Percentiles rank a stretch among this genome's conserved stretches.
These are phyloP conservation scores for Apostichopus californicus DNA, from an alignment of 35 echinoderm and acorn worm species.

Conservation along the genomic window DNA sequence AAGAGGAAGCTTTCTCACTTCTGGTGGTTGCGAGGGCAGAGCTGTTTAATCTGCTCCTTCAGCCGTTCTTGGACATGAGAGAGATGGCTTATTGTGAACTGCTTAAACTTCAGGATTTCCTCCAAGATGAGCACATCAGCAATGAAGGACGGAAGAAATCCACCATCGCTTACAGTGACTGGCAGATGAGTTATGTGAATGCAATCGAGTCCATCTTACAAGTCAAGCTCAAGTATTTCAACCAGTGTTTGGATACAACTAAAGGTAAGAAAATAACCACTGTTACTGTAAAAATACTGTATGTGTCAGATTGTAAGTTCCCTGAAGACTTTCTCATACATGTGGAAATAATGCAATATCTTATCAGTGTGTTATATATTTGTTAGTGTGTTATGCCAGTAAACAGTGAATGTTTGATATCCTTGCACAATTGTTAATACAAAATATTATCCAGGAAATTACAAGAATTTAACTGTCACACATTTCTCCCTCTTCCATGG, in stretches of 20 bases:
- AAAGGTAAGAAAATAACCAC: constrained; percentile 60
- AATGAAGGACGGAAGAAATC: constrained; percentile 55
- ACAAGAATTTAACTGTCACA: too few relatives aligned
- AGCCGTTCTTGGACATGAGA: constrained; percentile 89
- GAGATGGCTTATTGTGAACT: constrained; percentile 80
- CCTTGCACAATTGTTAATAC: too few relatives aligned
- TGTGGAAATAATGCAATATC: too few relatives aligned
- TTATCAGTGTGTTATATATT: too few relatives aligned
- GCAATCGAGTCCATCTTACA: constrained; percentile 80
- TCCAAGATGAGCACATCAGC: constrained; percentile 79
- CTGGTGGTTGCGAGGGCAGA: constrained; percentile 70
- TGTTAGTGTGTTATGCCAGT: too few relatives aligned
- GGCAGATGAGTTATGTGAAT: constrained; percentile 77
- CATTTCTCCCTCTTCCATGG: too few relatives aligned
- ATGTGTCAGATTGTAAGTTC: too few relatives aligned
- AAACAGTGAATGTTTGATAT: too few relatives aligned
- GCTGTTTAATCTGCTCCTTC: constrained; percentile 77
- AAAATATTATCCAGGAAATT: too few relatives aligned
- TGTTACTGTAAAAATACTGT: too few relatives aligned
- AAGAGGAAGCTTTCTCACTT: constrained; percentile 57
- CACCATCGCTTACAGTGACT: constrained; percentile 78
- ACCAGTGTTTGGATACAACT: constrained; percentile 67
- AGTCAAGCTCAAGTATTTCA: constrained; percentile 74
- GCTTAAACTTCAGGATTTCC: constrained; percentile 71
- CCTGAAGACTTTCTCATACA: too few relatives aligned